phyloP scores from a whole-genome alignment of 2,888 invertebrate species.

The Nudaria mundana region DNA sequence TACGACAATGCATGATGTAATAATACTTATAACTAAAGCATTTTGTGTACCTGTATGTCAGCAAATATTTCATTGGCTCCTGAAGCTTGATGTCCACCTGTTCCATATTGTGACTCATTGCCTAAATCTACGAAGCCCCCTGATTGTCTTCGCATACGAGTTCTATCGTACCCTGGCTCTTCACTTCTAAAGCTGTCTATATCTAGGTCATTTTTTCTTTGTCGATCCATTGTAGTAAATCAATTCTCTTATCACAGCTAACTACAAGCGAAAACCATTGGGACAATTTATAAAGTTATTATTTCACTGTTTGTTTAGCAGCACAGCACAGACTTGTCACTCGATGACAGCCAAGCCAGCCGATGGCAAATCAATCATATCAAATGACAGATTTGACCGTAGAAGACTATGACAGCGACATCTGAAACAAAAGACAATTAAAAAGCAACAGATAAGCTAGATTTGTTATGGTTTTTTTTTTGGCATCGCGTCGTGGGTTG shows the following conservation, averaged over 20 bases:
- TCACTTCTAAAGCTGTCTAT: conserved; percentile 71
- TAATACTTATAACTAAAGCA: conserved; percentile 15
- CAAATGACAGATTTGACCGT: background rate
- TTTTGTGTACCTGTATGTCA: conserved; percentile 93
- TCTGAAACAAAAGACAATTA: too few species aligned
- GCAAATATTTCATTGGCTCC: conserved; percentile 95
- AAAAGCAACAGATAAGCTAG: background rate
- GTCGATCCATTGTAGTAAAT: conserved; percentile 57
- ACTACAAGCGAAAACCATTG: conserved; percentile 22
- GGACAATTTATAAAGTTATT: conserved; percentile 9
- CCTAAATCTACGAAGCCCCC: conserved; percentile 89
- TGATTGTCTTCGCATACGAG: conserved; percentile 83
- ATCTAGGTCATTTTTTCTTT: conserved; percentile 63
- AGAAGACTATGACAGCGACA: background rate
- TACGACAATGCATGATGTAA: background rate
- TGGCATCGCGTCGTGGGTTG: too few species aligned
- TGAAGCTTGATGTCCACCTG: conserved; percentile 91
- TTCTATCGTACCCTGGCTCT: conserved; percentile 69
- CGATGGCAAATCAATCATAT: too few species aligned
- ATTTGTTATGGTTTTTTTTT: too few species aligned
- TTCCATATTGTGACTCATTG: conserved; percentile 87
- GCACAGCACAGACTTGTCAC: too few species aligned
- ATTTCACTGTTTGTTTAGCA: conserved; percentile 28
- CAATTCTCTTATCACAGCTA: conserved; percentile 12
- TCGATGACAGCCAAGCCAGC: background rate